Base-by-base conservation (phyloP, 2,113 vertebrate genomes). In the Conger conger region DNA sequence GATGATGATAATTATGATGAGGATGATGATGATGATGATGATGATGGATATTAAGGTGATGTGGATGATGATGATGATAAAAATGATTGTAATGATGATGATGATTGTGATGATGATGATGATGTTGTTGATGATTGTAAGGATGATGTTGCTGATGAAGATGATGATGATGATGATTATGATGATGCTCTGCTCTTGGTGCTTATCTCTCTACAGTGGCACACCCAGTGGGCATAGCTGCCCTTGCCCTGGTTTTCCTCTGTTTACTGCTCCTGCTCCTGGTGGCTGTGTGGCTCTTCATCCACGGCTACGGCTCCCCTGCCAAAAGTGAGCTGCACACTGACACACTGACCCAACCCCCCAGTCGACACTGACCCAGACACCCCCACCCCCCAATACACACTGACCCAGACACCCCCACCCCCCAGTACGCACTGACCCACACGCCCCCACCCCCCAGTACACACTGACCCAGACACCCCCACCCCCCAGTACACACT, bases 241-340 rank as follows among this genome's bases (percentile, higher is more conserved):
- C 84, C 5, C 37, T 86, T 45, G 23, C n/a, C 45, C 40, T 86
- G 6, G 57, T 37, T 36, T 68, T 86, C 38, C 68, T 86, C 63
- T 33, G 57, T 27, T 77, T 42, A 80, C 16, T 76, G 11, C 18
- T 82, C 23, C 33, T 82, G 33, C 5, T 37, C 38, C 18, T 54
- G 35, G 5, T 86, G n/a, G 63, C 27, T 3, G 40, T 54, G 30
- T 77, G 38, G n/a, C 35, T 77, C 18, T 57, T 15, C 13, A 1
- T 77, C 33, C 38, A 35, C 13, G 27, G 33, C 3, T 6, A 5
- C 38, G 15, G 50, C 6, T 57, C 80, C 0, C 35, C 63, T 9
- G 33, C 80, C 20, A 35, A 50, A 77, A 45, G 84, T 86, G 84
- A 82, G 80, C 17, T 11, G 54, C 33, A 8, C 76, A 11, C 15